These are phyloP conservation scores for Rhyzopertha dominica DNA, from an alignment of 1,140 invertebrate species.

Conservation along the genomic window DNA sequence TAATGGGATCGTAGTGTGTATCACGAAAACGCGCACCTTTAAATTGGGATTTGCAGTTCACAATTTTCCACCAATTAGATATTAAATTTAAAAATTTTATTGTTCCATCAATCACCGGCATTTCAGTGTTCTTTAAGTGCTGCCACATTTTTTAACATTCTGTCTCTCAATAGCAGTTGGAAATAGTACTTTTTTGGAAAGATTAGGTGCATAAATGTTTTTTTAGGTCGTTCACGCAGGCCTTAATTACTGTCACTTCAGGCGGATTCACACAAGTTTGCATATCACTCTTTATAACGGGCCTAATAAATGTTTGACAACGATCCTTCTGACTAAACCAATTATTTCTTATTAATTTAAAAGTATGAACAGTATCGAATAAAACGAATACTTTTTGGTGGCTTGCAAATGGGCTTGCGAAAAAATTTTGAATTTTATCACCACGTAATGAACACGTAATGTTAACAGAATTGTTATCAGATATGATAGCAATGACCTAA, in stretches of 20 bases:
- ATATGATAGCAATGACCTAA: too few relatives aligned
- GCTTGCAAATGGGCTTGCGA: not conserved
- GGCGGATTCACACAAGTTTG: not conserved
- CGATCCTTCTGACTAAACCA: conserved; percentile 11
- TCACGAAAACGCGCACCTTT: not conserved
- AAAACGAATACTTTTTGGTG: conserved; percentile 5
- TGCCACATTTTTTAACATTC: conserved; percentile 13
- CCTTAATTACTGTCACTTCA: conserved; percentile 1
- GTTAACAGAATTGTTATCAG: conserved; percentile 5
- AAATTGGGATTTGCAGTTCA: conserved; percentile 5
- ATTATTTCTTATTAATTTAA: conserved; percentile 10
- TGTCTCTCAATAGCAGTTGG: conserved; percentile 4
- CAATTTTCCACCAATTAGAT: conserved; percentile 12
- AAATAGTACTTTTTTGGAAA: conserved; percentile 5
- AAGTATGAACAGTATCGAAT: conserved; percentile 9
- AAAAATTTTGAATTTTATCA: not conserved
- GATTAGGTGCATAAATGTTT: conserved; percentile 1
- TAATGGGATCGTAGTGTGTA: conserved; percentile 1
- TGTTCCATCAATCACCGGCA: conserved; percentile 1
- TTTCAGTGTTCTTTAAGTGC: conserved; percentile 4
- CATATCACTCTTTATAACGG: not conserved
- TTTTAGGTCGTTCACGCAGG: not conserved
- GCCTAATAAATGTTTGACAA: conserved; percentile 2
- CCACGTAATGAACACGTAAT: not conserved
- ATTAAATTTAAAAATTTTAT: conserved; percentile 5